A percentile compares a stretch with the other conserved stretches of the same genome.
Evolutionary conservation across 64 coral and sea anemone species (phyloP).

Genomic region (Montipora cactus): DNA sequence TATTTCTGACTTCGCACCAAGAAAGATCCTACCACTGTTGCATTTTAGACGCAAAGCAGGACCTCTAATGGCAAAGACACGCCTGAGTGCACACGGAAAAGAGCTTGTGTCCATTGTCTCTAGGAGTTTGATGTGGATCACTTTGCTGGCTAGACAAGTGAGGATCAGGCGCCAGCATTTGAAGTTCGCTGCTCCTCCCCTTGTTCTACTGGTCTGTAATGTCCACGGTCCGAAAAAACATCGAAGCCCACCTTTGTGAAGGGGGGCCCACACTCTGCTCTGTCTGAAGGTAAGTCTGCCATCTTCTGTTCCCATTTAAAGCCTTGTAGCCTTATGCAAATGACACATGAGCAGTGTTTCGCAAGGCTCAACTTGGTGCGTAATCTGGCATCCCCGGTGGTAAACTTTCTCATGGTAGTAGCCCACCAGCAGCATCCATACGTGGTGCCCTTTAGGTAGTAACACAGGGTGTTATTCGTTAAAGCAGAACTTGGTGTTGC

Average conservation of each 20-base stretch:
- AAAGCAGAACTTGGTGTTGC: too few species aligned
- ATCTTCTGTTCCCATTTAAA: background rate
- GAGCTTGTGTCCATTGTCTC: constrained; percentile 32
- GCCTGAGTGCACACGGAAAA: constrained; percentile 15
- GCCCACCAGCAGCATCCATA: too few species aligned
- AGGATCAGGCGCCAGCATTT: constrained; percentile 16
- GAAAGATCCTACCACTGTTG: constrained; percentile 10
- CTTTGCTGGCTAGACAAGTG: constrained; percentile 34
- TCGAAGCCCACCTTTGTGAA: background rate
- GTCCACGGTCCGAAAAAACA: background rate
- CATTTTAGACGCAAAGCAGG: background rate
- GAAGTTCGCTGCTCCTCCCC: background rate
- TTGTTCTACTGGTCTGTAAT: background rate
- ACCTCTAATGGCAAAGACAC: background rate
- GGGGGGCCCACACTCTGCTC: background rate
- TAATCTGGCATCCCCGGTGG: constrained; percentile 15
- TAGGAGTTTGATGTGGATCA: constrained; percentile 11
- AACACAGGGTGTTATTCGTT: too few species aligned
- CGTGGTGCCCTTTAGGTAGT: too few species aligned
- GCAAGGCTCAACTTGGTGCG: background rate
- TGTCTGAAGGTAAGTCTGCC: constrained; percentile 6
- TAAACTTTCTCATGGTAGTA: too few species aligned
- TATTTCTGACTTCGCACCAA: background rate
- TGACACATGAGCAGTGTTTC: background rate
- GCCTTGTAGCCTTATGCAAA: background rate